Base-by-base conservation (phyloP, 2,888 invertebrate species). In the Tetragnatha montana region DNA sequence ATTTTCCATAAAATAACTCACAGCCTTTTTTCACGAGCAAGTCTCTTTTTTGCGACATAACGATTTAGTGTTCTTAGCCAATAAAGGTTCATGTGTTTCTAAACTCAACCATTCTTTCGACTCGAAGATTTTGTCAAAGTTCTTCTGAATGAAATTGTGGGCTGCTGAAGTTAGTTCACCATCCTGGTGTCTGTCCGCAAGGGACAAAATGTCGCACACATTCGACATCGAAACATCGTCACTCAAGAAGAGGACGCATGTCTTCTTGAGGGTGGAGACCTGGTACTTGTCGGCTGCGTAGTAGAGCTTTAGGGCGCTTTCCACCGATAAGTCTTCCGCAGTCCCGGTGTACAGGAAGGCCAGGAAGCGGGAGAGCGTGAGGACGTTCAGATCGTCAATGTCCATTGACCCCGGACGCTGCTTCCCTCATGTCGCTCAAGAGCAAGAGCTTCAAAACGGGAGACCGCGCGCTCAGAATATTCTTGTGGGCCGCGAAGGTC, bases 271-370 rank as follows among this genome's bases (percentile, higher is more conserved):
- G 7, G 74, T 47, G 14, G 21, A 10, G 17, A 74, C 17, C 12
- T 17, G 14, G 14, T 74, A 74, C 74, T 74, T 74, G 74, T 74
- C 74, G 14, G 74, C 74, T 14, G 35, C 35, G n/a, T 8, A 22
- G 35, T 74, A 74, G 22, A 74, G 35, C 74, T 74, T 74, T 0
- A 47, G 47, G 8, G 47, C 47, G 22, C 0, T 14, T 19, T 74
- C 22, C 74, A 10, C 22, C 12, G 8, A 1, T 0, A 35, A 6
- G 47, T 22, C 35, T 74, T 74, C 22, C 12, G 47, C 47, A 47
- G 12, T 8, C 35, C 47, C 74, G 21, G 74, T 3, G 74, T 22
- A 74, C 74, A 74, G 10, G 74, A 21, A 74, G 21, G 12, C 14
- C 1, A 74, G 22, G 35, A 74, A 35, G 22, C 74, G 74, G 35